Base-by-base conservation (phyloP, 2,113 vertebrate species). In the Lepisosteus osseus region DNA sequence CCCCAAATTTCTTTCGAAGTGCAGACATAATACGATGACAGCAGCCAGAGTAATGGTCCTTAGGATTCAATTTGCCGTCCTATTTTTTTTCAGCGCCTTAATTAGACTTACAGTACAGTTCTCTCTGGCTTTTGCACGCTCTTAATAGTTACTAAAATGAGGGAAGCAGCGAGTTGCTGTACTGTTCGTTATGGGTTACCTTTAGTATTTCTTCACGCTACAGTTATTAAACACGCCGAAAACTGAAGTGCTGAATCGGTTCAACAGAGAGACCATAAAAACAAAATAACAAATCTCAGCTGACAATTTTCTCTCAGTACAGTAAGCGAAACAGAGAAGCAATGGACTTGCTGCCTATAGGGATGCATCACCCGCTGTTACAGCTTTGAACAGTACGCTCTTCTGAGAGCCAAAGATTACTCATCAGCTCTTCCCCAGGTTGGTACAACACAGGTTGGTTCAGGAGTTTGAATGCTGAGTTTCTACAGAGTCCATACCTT, bases 1-100 rank as follows among this genome's bases (percentile, higher is more conserved):
- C 95, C 88, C 96, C 96, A 89, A 98, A 95, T 95, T 98, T 98
- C 93, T 96, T 93, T 89, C 95, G 93, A 86, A 98, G 93, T 89
- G 95, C 95, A 92, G 96, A 98, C 96, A 98, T 98, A 94, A 92
- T 96, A 94, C 82, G 91, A 85, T 84, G 91, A 81, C 85, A 89
- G 82, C 80, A 88, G 89, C 90, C 87, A 88, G 87, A 86, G 78
- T 85, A 84, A 82, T 61, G 65, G 76, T 69, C 76, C 62, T 43
- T 82, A 81, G 67, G 77, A 83, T 79, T 79, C 72, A 73, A 11
- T 79, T 67, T 29, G 63, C 77, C 82, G 84, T 85, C 78, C 63
- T n/a, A 29, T 65, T 65, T 41, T 0, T 29, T 29, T 57, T 12
- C 51, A 17, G 40, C 29, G 61, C 64, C 54, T 12, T 73, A 68